Percentiles rank a stretch among this genome's conserved stretches.
These are phyloP conservation scores for Isaurus tuberculatus DNA, from an alignment of 92 coral and sea anemone genomes.

Conservation along the genomic window DNA sequence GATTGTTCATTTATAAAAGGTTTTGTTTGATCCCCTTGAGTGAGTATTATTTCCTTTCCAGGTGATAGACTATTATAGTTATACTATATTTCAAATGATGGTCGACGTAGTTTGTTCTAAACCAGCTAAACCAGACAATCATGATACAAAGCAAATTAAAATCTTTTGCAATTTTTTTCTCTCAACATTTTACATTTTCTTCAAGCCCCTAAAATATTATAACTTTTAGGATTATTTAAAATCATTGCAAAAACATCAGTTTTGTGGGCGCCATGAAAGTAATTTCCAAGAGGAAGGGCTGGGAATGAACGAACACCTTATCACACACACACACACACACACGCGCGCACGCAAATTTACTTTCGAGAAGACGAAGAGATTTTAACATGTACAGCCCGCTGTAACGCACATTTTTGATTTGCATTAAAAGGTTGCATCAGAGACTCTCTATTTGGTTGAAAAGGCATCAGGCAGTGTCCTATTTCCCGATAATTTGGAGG, in stretches of 20 bases:
- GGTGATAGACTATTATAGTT: no score
- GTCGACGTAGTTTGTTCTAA: background rate
- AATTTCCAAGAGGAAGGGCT: background rate
- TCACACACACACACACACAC: background rate
- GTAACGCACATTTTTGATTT: background rate
- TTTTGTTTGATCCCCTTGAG: no score
- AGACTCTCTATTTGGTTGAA: background rate
- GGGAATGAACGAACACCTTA: background rate
- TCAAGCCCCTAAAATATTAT: background rate
- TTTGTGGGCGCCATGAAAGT: background rate
- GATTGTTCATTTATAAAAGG: no score
- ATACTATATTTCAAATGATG: background rate
- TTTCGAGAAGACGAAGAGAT: background rate
- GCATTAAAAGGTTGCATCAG: conserved; percentile 20
- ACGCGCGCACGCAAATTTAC: background rate
- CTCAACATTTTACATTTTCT: background rate
- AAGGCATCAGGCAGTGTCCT: conserved; percentile 10
- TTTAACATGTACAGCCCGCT: background rate
- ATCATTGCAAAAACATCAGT: background rate
- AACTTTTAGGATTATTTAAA: background rate
- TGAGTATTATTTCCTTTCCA: no score
- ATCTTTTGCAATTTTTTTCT: background rate
- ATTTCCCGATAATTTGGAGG: background rate
- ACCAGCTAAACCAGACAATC: background rate
- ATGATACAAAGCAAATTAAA: background rate